Conservation (phyloP, 2,888 invertebrate species). For the Thymelicus sylvestris region DNA sequence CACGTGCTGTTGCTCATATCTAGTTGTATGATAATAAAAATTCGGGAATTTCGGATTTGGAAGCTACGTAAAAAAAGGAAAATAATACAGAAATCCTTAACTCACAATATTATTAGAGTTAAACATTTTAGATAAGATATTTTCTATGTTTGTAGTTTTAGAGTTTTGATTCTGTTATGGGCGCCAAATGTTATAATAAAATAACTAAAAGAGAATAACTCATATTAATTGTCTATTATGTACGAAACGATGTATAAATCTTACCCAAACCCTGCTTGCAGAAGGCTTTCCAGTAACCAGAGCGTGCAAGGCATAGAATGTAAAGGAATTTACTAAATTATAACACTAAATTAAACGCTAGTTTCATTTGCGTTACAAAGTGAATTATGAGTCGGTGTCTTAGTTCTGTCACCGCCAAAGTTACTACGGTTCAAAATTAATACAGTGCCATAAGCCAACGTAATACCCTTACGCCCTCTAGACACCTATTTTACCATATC, state of each 20-base stretch:
- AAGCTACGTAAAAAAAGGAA: constrained; percentile 4
- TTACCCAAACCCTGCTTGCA: constrained; percentile 45
- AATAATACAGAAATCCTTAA: constrained; percentile 12
- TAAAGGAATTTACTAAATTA: constrained; percentile 82
- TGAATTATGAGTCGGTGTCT: constrained; percentile 84
- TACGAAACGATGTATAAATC: constrained; percentile 47
- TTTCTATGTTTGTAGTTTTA: not conserved
- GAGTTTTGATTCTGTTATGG: too few relatives aligned
- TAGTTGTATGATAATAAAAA: constrained; percentile 51
- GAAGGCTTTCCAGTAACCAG: constrained; percentile 48
- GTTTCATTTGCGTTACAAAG: constrained; percentile 83
- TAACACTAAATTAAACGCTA: constrained; percentile 83
- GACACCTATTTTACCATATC: constrained; percentile 77
- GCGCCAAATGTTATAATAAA: too few relatives aligned
- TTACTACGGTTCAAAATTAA: constrained; percentile 85
- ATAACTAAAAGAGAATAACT: not conserved
- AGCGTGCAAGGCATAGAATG: constrained; percentile 57
- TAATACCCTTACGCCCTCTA: constrained; percentile 71
- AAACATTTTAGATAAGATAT: not conserved
- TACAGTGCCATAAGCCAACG: constrained; percentile 83
- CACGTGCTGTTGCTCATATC: constrained; percentile 76
- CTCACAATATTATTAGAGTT: too few relatives aligned
- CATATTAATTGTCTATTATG: constrained; percentile 30
- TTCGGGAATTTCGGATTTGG: constrained; percentile 30
- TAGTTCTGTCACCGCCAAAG: constrained; percentile 84